These are phyloP conservation scores for Brachionichthys hirsutus DNA, from an alignment of 2,113 vertebrate genomes.

Conservation along the genomic window DNA sequence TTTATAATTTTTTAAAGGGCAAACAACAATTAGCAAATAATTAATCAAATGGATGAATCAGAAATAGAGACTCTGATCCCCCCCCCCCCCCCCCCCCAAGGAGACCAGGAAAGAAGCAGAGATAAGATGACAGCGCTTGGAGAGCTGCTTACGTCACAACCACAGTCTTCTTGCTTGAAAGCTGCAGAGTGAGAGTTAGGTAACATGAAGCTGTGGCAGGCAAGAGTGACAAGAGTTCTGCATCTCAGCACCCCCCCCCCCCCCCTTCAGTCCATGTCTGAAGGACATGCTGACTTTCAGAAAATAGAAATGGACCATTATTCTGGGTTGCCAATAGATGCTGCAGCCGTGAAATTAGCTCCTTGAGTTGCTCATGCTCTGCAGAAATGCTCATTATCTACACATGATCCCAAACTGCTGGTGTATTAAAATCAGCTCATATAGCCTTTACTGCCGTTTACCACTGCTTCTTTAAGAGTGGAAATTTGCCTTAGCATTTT, in stretches of 20 bases:
- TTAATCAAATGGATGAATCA: no score
- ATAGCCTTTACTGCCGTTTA: no score
- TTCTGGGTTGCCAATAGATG: slow-evolving; percentile 7
- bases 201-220: slow-evolving; percentile 16
- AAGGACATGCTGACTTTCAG: neutral
- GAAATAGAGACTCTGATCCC: no score
- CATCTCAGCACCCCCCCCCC: no score
- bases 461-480: no score
- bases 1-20: no score
- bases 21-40: no score
- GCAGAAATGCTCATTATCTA: neutral
- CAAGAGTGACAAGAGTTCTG: neutral
- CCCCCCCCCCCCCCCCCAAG: no score
- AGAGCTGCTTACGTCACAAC: slow-evolving; percentile 12
- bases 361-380: neutral
- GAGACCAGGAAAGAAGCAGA: neutral
- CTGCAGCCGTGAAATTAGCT: slow-evolving; percentile 27
- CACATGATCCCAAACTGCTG: neutral
- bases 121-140: neutral
- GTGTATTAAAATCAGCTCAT: neutral
- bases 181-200: slow-evolving; percentile 11
- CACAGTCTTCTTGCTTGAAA: neutral
- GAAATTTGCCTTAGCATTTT: no score
- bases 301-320: neutral
- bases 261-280: no score